Base-by-base conservation (phyloP, 2,888 invertebrate genomes). In the Drosophila melanosoma region DNA sequence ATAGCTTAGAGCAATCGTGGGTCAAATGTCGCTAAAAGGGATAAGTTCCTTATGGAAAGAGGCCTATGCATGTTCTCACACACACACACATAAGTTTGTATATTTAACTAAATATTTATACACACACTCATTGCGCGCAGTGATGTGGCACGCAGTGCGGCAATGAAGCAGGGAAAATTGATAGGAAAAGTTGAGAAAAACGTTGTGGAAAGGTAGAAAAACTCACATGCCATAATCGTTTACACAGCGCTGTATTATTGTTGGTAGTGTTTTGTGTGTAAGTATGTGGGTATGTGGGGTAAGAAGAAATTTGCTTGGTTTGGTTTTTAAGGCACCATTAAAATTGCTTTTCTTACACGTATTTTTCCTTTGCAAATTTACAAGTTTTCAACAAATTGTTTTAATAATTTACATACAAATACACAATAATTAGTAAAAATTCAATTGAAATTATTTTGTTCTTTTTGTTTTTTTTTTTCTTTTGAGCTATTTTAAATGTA, bases 261-360 rank as follows among this genome's bases (percentile, higher is more conserved):
- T 60, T 59, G n/a, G 52, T 61, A 45, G 45, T 65, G 56, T 68
- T 60, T 59, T 73, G 56, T 67, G 23, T 71, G 61, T 74, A 56
- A 81, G 72, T 82, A 69, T 75, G 78, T 81, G 80, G 82, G 72
- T 82, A 69, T 75, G 78, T 81, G 82, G 82, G 87, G 78, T 72
- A 82, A 85, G 89, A 91, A 92, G 83, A 87, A 91, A 91, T 90
- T 91, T 89, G 89, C 89, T 89, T 85, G 89, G 85, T 82, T 85
- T 90, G 89, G 91, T 91, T 91, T 91, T 93, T 92, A 92, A 92
- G 92, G 92, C 92, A 92, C 92, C 93, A 91, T 92, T 91, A 91
- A 92, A 92, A 92, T 92, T 92, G 92, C 93, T 93, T 92, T 93
- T 91, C 91, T 91, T 91, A 92, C 92, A 91, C 92, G 92, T 91